A percentile compares a stretch with the other conserved stretches of the same genome.
These are phyloP conservation scores for Halcyon smyrnensis DNA, from an alignment of 2,797 vertebrate species.

Conservation along the genomic window DNA sequence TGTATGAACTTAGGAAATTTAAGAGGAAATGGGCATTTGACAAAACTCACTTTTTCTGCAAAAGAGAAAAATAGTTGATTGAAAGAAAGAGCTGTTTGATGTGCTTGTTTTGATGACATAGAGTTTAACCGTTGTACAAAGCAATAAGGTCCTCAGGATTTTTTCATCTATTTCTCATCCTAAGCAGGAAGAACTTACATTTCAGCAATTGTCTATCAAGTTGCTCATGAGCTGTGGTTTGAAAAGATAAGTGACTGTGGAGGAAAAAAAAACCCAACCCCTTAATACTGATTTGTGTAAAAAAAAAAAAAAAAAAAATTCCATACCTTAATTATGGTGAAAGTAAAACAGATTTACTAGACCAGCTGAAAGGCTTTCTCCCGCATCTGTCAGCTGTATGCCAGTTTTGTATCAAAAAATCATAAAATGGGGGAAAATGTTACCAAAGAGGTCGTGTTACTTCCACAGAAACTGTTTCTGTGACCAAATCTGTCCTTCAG, in stretches of 20 bases:
- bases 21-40: not conserved
- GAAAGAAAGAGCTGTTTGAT: not conserved
- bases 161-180: not conserved
- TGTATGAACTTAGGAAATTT: not conserved
- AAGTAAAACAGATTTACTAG: not conserved
- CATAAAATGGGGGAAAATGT: not conserved
- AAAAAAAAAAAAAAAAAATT: not conserved
- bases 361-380: rapidly evolving
- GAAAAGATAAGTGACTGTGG: not conserved
- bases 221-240: not conserved
- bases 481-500: not conserved
- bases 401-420: not conserved
- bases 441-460: not conserved
- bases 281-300: not conserved
- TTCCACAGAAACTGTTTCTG: not conserved
- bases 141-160: not conserved
- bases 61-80: not conserved
- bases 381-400: not conserved
- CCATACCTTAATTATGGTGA: not conserved
- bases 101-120: not conserved
- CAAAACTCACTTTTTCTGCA: not conserved
- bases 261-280: rapidly evolving
- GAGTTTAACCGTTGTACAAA: not conserved
- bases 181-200: not conserved
- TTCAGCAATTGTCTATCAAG: not conserved